Base-by-base conservation (phyloP, 2,113 vertebrate genomes). In the Perca schrenkii region DNA sequence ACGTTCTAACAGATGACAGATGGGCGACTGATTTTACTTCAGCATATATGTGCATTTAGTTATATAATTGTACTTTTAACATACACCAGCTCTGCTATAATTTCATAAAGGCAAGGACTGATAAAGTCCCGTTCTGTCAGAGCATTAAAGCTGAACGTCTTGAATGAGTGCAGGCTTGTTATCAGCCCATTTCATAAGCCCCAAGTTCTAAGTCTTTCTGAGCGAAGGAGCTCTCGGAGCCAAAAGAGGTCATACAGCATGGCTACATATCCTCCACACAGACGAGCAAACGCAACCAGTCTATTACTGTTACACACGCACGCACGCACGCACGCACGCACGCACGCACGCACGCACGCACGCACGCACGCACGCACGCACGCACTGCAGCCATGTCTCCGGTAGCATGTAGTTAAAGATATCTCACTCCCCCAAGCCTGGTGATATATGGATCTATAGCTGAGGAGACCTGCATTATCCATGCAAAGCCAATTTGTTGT, bases 401-500 rank as follows among this genome's bases (percentile, higher is more conserved):
- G 8, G 28, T 64, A 82, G 62, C 53, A 53, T 34, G 8, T 60
- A 28, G 73, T 84, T 71, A 74, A 88, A 88, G 70, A 83, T 82
- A 80, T 69, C 77, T 10, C 64, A 34, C 53, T 31, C 50, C 82
- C 77, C 57, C 28, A 74, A 36, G 78, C 62, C 36, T 54, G 82
- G 82, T 34, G 3, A 79, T 76, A 74, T 82, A 89, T 77, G 75
- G 83, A 91, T 87, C 82, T 78, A 86, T 87, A 88, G 83, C 81
- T n/a, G 80, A 85, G 77, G 46, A 78, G 60, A 85, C 58, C 77
- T 93, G 82, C 88, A 91, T 93, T 92, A 92, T 86, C 86, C 83
- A 92, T 92, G 91, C 87, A 91, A 80, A 81, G 86, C 79, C 86
- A 86, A 90, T 93, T 85, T 90, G 82, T 74, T 77, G 74, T 61